Conservation (phyloP, 2,113 vertebrate genomes). For the Nyctereutes procyonoides region DNA sequence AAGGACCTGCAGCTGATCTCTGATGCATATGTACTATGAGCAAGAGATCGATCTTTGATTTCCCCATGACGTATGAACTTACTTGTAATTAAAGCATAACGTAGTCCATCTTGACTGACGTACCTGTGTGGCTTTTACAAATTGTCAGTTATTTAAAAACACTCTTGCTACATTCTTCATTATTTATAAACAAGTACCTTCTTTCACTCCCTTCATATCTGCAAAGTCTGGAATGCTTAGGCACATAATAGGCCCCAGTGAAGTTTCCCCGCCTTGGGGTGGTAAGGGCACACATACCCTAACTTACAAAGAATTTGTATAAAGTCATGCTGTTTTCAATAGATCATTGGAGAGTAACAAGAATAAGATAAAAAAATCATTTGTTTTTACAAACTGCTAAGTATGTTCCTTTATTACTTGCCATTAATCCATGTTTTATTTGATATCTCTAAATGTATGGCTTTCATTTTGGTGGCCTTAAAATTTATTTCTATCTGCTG, state of each 20-base stretch:
- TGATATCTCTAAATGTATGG: constrained; percentile 47
- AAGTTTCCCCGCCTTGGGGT: rapidly evolving
- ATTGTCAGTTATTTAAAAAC: not conserved
- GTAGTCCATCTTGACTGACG: not conserved
- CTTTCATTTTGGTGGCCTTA: constrained; percentile 59
- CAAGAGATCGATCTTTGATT: not conserved
- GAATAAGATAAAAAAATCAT: not conserved
- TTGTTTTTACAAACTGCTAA: constrained; percentile 46
- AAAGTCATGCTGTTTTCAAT: not conserved
- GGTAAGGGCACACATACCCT: not conserved
- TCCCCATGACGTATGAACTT: not conserved
- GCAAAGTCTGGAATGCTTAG: not conserved
- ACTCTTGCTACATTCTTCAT: not conserved
- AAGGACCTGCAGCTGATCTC: not conserved
- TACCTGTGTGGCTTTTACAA: not conserved
- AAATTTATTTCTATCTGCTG: constrained; percentile 18
- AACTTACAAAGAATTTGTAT: not conserved
- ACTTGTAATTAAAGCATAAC: not conserved
- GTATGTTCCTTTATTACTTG: constrained; percentile 52
- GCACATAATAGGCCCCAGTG: not conserved
- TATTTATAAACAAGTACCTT: not conserved
- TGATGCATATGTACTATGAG: not conserved
- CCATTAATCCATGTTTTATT: constrained; percentile 51
- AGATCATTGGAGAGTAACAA: not conserved
- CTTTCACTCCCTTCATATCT: not conserved